Base-by-base conservation (phyloP, 2,888 invertebrate species). In the Scaptomyza caliginosa region DNA sequence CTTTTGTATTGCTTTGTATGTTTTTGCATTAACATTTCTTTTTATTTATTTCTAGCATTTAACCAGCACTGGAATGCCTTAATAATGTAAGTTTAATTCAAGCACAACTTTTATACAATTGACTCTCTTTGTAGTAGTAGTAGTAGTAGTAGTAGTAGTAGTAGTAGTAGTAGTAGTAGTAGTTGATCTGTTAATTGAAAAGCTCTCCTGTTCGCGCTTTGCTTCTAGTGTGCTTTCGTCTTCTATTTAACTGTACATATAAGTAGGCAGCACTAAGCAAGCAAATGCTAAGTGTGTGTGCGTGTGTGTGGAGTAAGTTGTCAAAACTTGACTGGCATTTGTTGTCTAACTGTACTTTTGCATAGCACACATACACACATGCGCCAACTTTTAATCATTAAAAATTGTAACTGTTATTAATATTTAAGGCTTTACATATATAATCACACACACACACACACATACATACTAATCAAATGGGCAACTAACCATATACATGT, bases 361-460 rank as follows among this genome's bases (percentile, higher is more conserved):
- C 49, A 42, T 39, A 62, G 51, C 26, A 45, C 26, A 13, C 49
- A 30, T 28, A 46, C 51, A 67, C 62, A 77, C 65, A 77, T 67
- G 73, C 82, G 87, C 68, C 87, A 69, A 81, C 63, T 81, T 81
- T 85, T 87, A 87, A 86, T 83, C 88, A 83, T 83, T 83, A 87
- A 83, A 83, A 83, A 87, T 83, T 85, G 86, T 86, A 86, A 83
- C 88, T 83, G 83, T 87, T 86, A 87, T 83, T 83, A 83, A 83
- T 83, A 87, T 83, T 83, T 87, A 78, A 87, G 86, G 79, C 70
- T 59, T 75, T 59, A 75, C 65, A 82, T 74, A 74, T 68, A 46
- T 24, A 42, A 38, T 66, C 19, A 49, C 23, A 36, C 45, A 34
- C 39, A 65, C 50, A 72, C 24, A 51, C 23, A 30, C 43, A 34